These are phyloP conservation scores for Drosophila pseudotakahashii DNA, from an alignment of 2,888 invertebrate genomes.

Conservation along the genomic window DNA sequence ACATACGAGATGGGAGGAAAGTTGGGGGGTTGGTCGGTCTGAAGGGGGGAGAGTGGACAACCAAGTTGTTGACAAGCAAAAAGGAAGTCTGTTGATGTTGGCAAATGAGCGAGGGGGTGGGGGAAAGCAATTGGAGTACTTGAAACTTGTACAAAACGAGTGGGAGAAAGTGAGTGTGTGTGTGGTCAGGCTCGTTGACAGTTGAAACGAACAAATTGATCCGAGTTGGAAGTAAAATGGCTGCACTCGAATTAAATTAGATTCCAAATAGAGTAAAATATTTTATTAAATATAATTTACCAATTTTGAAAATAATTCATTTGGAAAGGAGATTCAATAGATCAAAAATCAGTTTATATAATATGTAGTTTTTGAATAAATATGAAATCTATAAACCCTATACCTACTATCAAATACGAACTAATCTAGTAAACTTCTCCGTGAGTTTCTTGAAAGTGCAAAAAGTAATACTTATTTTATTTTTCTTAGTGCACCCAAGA, in stretches of 20 bases:
- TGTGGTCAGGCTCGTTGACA: slow-evolving; percentile 50
- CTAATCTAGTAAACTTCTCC: background rate
- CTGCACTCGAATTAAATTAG: slow-evolving; percentile 8
- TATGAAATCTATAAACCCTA: too few relatives aligned
- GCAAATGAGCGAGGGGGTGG: slow-evolving; percentile 34
- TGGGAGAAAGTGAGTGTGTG: slow-evolving; percentile 13
- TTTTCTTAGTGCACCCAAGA: background rate
- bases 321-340: too few relatives aligned
- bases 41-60: slow-evolving; percentile 9
- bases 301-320: too few relatives aligned
- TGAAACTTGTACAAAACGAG: slow-evolving; percentile 15
- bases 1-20: slow-evolving; percentile 29
- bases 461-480: too few relatives aligned
- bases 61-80: slow-evolving; percentile 43
- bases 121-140: slow-evolving; percentile 24
- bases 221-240: slow-evolving; percentile 10
- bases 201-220: slow-evolving; percentile 34
- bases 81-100: slow-evolving; percentile 43
- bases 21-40: background rate
- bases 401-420: too few relatives aligned
- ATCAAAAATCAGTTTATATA: too few relatives aligned
- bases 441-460: background rate
- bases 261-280: background rate
- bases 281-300: too few relatives aligned
- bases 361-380: too few relatives aligned